Conservation (phyloP, 1,140 invertebrate species). For the Patella vulgata region DNA sequence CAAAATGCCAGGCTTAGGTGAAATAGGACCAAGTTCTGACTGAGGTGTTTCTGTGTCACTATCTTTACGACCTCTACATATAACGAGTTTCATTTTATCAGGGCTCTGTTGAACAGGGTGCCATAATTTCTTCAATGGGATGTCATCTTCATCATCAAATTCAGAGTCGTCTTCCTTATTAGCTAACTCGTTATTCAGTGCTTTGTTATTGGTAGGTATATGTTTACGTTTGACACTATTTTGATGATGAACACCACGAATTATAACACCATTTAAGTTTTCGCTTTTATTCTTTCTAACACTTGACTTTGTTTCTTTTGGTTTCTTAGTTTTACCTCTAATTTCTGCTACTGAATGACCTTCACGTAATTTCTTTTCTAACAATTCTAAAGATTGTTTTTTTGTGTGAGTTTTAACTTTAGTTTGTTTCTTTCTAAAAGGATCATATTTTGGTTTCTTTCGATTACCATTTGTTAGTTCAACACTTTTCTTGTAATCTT, state of each 20-base stretch:
- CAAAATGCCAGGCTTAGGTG: no score
- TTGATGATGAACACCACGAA: not conserved
- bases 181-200: not conserved
- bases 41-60: no score
- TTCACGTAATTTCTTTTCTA: not conserved
- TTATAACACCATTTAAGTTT: not conserved
- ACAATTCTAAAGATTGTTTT: not conserved
- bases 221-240: no score
- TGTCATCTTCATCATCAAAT: not conserved
- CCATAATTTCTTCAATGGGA: no score
- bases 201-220: constrained; percentile 1
- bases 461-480: not conserved
- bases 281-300: not conserved
- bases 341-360: not conserved
- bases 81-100: no score
- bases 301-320: not conserved
- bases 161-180: not conserved
- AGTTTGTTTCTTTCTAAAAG: no score
- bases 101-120: no score
- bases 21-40: no score
- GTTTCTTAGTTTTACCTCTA: not conserved
- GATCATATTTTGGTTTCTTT: not conserved
- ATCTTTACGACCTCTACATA: no score
- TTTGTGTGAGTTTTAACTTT: not conserved
- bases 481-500: not conserved